phyloP scores from a whole-genome alignment of 37 sponge, comb jelly and placozoan genomes.

The Spongilla lacustris region DNA sequence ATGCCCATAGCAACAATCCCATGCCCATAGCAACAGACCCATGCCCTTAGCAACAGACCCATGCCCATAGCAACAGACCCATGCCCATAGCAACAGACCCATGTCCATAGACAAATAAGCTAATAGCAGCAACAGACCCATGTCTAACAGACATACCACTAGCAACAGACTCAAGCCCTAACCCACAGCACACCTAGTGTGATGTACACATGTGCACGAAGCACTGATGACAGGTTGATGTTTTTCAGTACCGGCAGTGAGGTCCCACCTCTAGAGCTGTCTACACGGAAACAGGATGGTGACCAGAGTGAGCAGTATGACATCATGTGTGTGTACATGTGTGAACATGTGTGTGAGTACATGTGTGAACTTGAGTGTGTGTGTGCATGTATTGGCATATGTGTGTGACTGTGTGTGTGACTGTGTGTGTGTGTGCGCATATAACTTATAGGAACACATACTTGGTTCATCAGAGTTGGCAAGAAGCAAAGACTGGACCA shows the following conservation, averaged over 20 bases:
- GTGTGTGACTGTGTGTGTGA: neutral
- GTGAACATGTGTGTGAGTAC: neutral
- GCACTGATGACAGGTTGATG: constrained; percentile 37
- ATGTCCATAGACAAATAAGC: no score
- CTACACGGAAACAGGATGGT: neutral
- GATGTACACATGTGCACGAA: constrained; percentile 70
- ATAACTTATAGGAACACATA: neutral
- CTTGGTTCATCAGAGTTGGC: constrained; percentile 29
- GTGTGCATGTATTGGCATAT: no score
- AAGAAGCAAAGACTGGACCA: constrained; percentile 65
- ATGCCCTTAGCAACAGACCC: no score
- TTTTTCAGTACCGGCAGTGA: constrained; percentile 23
- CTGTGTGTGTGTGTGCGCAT: no score
- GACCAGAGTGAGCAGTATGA: neutral
- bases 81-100: no score
- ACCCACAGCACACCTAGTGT: constrained; percentile 71
- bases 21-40: no score
- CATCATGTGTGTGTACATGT: neutral
- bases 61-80: no score
- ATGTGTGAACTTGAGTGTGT: no score
- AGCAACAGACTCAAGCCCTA: no score
- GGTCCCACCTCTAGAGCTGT: neutral
- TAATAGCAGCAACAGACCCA: no score
- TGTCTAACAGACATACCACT: no score
- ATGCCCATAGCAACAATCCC: no score